Percentiles rank a stretch among this genome's conserved stretches.
Conservation (phyloP, 2,113 vertebrate genomes). For the Merops nubicus region DNA sequence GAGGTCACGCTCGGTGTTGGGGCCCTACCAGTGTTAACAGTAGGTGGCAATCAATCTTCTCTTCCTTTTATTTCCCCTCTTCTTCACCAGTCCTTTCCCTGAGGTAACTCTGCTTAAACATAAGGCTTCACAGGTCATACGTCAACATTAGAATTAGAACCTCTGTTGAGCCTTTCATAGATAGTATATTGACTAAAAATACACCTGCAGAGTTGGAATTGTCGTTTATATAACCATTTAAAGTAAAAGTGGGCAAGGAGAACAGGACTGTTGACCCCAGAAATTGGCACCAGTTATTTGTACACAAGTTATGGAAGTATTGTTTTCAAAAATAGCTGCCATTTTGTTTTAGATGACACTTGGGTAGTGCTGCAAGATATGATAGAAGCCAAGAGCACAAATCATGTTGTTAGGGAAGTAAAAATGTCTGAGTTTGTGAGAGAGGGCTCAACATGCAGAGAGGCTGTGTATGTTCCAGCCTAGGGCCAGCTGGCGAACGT, state of each 20-base stretch:
- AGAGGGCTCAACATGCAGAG: neutral
- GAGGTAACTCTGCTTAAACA: neutral
- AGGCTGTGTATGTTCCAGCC: neutral
- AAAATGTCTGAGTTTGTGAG: neutral
- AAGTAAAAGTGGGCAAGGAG: accelerated
- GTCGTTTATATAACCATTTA: neutral
- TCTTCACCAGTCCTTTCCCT: neutral
- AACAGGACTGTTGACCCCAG: neutral
- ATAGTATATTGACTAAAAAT: neutral
- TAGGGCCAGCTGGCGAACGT: neutral
- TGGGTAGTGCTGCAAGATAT: neutral
- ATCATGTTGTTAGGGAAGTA: neutral
- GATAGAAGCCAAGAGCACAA: neutral
- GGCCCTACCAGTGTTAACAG: neutral
- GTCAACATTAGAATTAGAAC: neutral
- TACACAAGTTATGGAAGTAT: accelerated
- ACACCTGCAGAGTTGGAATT: neutral
- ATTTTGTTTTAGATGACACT: neutral
- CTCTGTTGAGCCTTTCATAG: neutral
- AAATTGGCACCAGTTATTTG: neutral
- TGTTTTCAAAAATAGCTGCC: neutral
- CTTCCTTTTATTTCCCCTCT: neutral
- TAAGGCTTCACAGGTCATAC: neutral
- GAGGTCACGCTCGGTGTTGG: neutral
- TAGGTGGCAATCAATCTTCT: neutral